phyloP scores from a whole-genome alignment of 2,113 vertebrate genomes.

The Shinisaurus crocodilurus region DNA sequence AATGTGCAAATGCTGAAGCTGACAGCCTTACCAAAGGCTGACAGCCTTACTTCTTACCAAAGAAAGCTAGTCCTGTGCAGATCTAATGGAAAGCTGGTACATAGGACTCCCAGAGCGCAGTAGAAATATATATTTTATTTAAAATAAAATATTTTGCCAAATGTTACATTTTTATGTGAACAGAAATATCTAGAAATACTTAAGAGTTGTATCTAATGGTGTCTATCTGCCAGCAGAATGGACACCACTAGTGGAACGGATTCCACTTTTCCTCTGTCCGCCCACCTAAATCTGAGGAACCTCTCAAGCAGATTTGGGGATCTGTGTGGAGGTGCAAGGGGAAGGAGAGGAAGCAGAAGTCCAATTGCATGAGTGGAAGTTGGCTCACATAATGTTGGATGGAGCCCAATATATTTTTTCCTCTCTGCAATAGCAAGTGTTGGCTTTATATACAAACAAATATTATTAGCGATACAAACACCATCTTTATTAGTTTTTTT shows the following conservation, averaged over 20 bases:
- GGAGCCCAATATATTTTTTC: not conserved
- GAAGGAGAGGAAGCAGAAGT: no score
- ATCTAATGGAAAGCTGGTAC: not conserved
- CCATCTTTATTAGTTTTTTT: not conserved
- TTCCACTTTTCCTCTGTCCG: no score
- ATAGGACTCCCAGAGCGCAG: conserved; percentile 17
- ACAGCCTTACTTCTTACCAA: conserved; percentile 17
- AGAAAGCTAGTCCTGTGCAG: conserved; percentile 12
- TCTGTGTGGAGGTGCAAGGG: no score
- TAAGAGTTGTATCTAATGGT: not conserved
- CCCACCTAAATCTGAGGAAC: no score
- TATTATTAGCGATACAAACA: conserved; percentile 35
- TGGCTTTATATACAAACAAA: conserved; percentile 53
- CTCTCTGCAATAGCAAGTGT: conserved; percentile 17
- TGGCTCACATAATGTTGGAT: no score
- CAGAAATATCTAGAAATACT: conserved; percentile 29
- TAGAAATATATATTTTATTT: conserved; percentile 29
- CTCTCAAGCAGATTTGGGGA: no score
- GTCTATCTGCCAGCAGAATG: no score
- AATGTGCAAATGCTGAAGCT: not conserved
- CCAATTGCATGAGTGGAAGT: no score
- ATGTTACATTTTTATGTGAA: conserved; percentile 49
- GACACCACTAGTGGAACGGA: no score
- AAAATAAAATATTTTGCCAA: conserved; percentile 21
- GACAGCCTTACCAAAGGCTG: conserved; percentile 17